Conservation (phyloP, 2,888 invertebrate genomes). For the Pollenia labialis region DNA sequence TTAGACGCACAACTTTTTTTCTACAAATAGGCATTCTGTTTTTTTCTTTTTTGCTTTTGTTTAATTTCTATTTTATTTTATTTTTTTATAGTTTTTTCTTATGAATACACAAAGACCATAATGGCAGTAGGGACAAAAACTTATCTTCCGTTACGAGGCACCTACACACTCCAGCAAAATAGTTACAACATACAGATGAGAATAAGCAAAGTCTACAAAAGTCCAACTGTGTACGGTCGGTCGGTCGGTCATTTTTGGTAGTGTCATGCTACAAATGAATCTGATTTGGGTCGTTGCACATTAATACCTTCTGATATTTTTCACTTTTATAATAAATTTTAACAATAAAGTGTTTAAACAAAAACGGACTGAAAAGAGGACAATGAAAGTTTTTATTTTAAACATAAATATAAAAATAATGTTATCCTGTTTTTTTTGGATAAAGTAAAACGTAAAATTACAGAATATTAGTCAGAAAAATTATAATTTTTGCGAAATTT, state of each 20-base stretch:
- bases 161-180: constrained; percentile 16
- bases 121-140: constrained; percentile 53
- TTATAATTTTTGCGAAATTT: too few species aligned
- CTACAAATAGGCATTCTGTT: constrained; percentile 46
- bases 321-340: constrained; percentile 63
- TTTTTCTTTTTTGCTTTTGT: constrained; percentile 30
- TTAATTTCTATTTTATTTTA: constrained; percentile 48
- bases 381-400: constrained; percentile 44
- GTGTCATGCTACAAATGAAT: constrained; percentile 72
- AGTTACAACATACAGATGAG: constrained; percentile 33
- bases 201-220: constrained; percentile 9
- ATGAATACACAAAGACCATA: constrained; percentile 27
- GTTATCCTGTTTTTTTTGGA: too few species aligned
- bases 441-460: background rate
- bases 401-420: background rate
- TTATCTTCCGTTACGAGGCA: constrained; percentile 62
- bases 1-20: constrained; percentile 29
- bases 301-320: constrained; percentile 68
- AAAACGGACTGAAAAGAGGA: constrained; percentile 3
- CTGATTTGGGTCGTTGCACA: constrained; percentile 76
- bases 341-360: constrained; percentile 4
- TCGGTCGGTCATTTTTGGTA: constrained; percentile 32
- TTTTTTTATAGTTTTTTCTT: constrained; percentile 6
- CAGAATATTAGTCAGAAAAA: background rate
- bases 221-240: constrained; percentile 61